Evolutionary conservation across 2,797 vertebrate genomes (phyloP), one percentile per base, ranked within the genome.

Genomic region (Myotis myotis): DNA sequence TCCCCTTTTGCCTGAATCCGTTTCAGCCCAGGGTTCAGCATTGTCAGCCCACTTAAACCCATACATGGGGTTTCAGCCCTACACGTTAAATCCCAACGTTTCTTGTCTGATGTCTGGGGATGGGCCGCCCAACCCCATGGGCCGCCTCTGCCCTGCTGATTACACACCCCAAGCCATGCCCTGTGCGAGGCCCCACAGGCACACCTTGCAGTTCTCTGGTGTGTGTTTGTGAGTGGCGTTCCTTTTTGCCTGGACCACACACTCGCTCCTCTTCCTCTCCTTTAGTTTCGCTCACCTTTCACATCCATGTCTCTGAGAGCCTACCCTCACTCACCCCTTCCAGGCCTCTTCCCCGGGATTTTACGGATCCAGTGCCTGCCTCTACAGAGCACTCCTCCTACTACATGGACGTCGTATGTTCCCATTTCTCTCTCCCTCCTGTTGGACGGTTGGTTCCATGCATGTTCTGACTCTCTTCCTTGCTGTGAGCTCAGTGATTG

Each of bases 341-440:
- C 72, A 30, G 60, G 10, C 15, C 6, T 64, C 38, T 84, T 12
- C 25, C 81, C 25, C 30, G 5, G 41, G 15, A 74, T 47, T 78
- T 93, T 2, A 2, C 12, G 30, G 49, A 79, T 5, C 36, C 22
- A 28, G 55, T 3, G 6, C 15, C 1, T 6, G 8, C 9, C 8
- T 57, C 10, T 12, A 12, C 5, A 6, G 33, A 57, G 17, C 4
- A 44, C 3, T 44, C 30, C 9, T 51, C 33, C 6, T 13, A 33
- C 2, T 33, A 30, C 5, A 2, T 10, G 1, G 20, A 36, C 2
- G 0, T 6, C 8, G 23, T 33, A 20, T 6, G 2, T 11, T 76
- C 10, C 22, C 9, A 13, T 11, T 47, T 68, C 25, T 86, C 25
- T 86, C 19, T 76, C 11, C 41, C 36, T 89, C n/a, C 30, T 68